These are phyloP conservation scores for Lindbergichthys nudifrons DNA, from an alignment of 2,797 vertebrate genomes.

Conservation along the genomic window DNA sequence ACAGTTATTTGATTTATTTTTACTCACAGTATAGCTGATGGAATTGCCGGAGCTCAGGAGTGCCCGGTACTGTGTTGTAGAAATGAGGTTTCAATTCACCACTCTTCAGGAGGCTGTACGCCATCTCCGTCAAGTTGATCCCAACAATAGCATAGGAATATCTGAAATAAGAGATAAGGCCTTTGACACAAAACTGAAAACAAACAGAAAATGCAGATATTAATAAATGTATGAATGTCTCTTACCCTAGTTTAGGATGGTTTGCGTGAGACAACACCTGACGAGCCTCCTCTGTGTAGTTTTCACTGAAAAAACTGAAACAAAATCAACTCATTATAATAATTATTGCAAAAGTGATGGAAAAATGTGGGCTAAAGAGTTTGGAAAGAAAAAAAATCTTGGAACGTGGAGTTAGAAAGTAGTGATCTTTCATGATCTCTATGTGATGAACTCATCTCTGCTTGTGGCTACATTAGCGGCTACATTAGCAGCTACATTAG, in stretches of 20 bases:
- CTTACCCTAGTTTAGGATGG: slow-evolving; percentile 96
- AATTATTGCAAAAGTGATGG: background rate
- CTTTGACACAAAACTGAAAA: background rate
- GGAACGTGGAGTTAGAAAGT: background rate
- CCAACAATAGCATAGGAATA: slow-evolving; percentile 99
- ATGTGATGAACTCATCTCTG: too few species aligned
- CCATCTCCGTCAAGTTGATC: slow-evolving; percentile 99
- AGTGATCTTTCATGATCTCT: background rate
- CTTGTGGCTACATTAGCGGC: too few species aligned
- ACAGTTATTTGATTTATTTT: background rate
- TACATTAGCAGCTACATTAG: background rate
- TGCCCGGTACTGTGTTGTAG: slow-evolving; percentile 89
- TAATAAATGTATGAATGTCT: background rate
- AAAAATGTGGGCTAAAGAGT: background rate
- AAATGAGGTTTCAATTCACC: slow-evolving; percentile 92
- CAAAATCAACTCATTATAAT: background rate
- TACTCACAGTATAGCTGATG: slow-evolving; percentile 97
- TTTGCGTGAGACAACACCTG: slow-evolving; percentile 92
- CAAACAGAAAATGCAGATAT: background rate
- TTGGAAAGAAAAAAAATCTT: background rate
- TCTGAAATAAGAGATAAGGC: slow-evolving; percentile 75
- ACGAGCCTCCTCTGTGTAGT: slow-evolving; percentile 90
- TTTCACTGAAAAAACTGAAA: slow-evolving; percentile 94
- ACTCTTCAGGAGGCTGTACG: slow-evolving; percentile 93
- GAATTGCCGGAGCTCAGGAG: slow-evolving; percentile 90